Base-by-base conservation (phyloP, 2,888 invertebrate genomes). In the Phalangium opilio region DNA sequence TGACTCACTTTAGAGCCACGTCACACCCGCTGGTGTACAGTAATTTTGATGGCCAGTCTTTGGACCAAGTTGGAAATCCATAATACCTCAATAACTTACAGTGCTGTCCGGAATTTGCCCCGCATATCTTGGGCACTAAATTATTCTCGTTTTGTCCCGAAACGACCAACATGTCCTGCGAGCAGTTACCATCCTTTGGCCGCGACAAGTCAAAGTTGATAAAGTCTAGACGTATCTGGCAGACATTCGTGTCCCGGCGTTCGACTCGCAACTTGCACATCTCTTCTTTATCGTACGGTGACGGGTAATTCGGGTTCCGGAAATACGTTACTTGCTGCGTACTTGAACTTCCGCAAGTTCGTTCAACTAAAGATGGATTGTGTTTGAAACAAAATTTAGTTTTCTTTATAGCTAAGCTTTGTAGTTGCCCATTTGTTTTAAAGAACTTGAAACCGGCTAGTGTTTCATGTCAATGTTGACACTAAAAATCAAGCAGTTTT, bases 121-220 rank as follows among this genome's bases (percentile, higher is more conserved):
- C 60, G 39, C 60, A 60, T 20, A 60, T 57, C 20, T 56, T 51
- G 0, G 60, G 60, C 14, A 59, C 48, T 8, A 55, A 49, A 47
- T 58, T 55, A 34, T 60, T 59, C 38, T 58, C 59, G 12, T 57
- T 55, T 36, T 58, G 58, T 2, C 58, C 58, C 0, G 55, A 52
- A 32, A 60, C 51, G 34, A 56, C 53, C 35, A 60, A 54, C 47
- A 57, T 53, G 39, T 60, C 60, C 33, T 52, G 49, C 7, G 57
- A 54, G 41, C 60, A 60, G 45, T 58, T 59, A 1, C 60, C 60
- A 14, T 55, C 53, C 2, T 50, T 49, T 3, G 60, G 60, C 20
- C 55, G 57, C 27, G 56, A 55, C 11, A 58, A 38, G 27, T 56
- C 55, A 32, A 60, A 55, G 11, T 51, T 51, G n/a, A 53, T 12